Conservation (phyloP, 2,797 vertebrate genomes). For the Hozukius guyotensis region DNA sequence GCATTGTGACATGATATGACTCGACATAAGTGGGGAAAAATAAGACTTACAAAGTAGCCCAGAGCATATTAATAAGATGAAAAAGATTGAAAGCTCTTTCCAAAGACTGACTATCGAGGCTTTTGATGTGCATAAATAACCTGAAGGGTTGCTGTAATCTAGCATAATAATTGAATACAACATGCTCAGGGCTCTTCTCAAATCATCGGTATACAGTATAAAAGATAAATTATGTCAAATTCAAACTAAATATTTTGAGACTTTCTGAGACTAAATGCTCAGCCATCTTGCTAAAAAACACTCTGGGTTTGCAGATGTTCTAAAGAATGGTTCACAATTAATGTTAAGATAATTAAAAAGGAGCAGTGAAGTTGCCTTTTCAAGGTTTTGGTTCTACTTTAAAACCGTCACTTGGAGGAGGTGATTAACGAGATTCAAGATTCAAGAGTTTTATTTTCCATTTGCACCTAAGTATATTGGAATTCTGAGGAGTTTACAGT, state of each 20-base stretch:
- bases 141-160: not conserved
- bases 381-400: too few relatives aligned
- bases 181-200: not conserved
- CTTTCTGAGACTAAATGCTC: not conserved
- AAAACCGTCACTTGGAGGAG: too few relatives aligned
- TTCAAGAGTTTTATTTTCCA: too few relatives aligned
- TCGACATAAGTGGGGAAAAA: not conserved
- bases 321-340: not conserved
- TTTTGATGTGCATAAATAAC: slow-evolving; percentile 7
- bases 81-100: not conserved
- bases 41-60: not conserved
- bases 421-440: too few relatives aligned
- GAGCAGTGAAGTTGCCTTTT: not conserved
- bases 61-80: not conserved
- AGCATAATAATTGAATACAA: not conserved
- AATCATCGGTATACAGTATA: not conserved
- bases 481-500: too few relatives aligned
- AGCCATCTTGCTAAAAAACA: not conserved
- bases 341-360: not conserved
- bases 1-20: not conserved
- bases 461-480: too few relatives aligned
- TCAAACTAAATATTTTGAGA: not conserved
- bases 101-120: not conserved
- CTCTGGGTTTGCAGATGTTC: not conserved
- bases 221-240: not conserved